A percentile compares a stretch with the other conserved stretches of the same genome.
Conservation (phyloP, 1,140 invertebrate species). For the Thaumetopoea pityocampa region DNA sequence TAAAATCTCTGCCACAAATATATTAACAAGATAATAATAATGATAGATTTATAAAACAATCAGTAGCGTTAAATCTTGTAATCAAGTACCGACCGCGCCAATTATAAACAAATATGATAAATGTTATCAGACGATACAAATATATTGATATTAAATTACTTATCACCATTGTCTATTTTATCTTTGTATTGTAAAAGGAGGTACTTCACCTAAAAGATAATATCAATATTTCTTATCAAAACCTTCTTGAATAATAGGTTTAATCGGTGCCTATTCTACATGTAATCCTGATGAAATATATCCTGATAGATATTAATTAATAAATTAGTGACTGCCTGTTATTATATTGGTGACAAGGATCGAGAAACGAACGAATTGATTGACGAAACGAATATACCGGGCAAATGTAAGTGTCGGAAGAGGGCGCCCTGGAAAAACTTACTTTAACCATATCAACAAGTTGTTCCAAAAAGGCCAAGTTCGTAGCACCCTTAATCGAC, state of each 20-base stretch:
- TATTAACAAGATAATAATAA: too few relatives aligned
- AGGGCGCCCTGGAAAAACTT: too few relatives aligned
- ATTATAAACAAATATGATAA: constrained; percentile 63
- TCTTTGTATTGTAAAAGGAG: constrained; percentile 64
- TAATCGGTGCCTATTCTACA: constrained; percentile 29
- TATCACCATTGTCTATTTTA: constrained; percentile 67
- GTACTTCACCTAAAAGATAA: constrained; percentile 60
- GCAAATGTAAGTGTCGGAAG: too few relatives aligned
- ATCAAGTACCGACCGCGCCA: constrained; percentile 45
- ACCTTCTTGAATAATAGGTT: constrained; percentile 24
- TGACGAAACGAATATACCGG: too few relatives aligned
- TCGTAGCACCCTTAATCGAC: too few relatives aligned
- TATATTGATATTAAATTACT: constrained; percentile 63
- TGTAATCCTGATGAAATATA: constrained; percentile 11
- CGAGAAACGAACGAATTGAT: background rate
- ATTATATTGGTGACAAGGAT: constrained; percentile 2
- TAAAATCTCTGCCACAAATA: too few relatives aligned
- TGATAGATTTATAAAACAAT: too few relatives aligned
- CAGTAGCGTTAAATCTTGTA: constrained; percentile 15
- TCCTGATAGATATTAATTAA: constrained; percentile 11
- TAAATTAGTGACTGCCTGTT: too few relatives aligned
- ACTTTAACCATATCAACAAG: too few relatives aligned
- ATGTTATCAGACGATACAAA: constrained; percentile 70
- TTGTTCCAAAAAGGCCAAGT: too few relatives aligned
- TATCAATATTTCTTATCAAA: constrained; percentile 63